Evolutionary conservation across 1,140 invertebrate genomes (phyloP).

Genomic region (Macrosteles quadrilineatus): DNA sequence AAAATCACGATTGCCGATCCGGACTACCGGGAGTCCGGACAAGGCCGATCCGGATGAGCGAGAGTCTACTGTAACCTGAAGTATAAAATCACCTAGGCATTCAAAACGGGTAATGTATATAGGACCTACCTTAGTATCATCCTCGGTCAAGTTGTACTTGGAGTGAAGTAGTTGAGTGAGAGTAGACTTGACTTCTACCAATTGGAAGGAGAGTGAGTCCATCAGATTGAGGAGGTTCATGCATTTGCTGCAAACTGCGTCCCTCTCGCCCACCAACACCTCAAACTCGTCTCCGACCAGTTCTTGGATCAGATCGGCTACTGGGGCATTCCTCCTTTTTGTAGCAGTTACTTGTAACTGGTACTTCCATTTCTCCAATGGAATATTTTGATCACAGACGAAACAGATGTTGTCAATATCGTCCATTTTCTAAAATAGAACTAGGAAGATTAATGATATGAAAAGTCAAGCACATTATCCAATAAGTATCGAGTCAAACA

Average conservation of each 20-base stretch:
- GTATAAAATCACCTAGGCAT: no score
- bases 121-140: not conserved
- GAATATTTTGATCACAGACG: constrained; percentile 9
- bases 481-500: no score
- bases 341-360: constrained; percentile 7
- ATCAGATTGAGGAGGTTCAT: constrained; percentile 13
- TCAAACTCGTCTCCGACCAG: constrained; percentile 4
- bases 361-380: constrained; percentile 10
- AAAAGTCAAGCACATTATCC: no score
- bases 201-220: not conserved
- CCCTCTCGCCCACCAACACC: constrained; percentile 5
- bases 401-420: not conserved
- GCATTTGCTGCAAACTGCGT: constrained; percentile 9
- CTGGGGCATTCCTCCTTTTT: not conserved
- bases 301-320: not conserved
- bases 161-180: not conserved
- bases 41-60: no score
- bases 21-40: no score
- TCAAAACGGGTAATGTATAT: no score
- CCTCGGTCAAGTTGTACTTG: constrained; percentile 4
- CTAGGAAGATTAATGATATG: no score
- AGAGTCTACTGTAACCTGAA: no score
- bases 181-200: not conserved
- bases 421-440: constrained; percentile 8
- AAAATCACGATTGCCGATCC: no score